Conservation (phyloP, 30 jellyfish, hydroid and myxozoan species). For the Cassiopea andromeda region DNA sequence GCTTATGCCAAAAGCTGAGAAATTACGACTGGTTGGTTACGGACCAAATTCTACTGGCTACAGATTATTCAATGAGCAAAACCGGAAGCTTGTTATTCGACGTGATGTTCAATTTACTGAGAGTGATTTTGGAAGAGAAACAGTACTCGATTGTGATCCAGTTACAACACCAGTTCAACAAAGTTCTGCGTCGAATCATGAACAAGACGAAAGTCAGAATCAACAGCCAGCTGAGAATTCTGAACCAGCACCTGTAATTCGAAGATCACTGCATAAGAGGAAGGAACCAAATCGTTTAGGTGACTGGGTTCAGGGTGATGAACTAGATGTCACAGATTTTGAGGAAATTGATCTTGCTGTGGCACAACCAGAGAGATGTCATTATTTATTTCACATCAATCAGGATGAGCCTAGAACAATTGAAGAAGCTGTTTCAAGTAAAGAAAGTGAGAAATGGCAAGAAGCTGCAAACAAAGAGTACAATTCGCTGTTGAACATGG, state of each 20-base stretch:
- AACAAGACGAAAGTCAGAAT: not conserved
- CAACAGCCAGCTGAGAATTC: not conserved
- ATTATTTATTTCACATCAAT: not conserved
- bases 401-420: not conserved
- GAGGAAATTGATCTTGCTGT: too few relatives aligned
- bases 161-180: not conserved
- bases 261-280: not conserved
- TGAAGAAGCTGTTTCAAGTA: conserved; percentile 11
- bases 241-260: not conserved
- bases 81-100: not conserved
- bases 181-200: not conserved
- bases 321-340: too few relatives aligned
- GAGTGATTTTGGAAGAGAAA: not conserved
- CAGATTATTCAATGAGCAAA: conserved; percentile 28
- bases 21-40: conserved; percentile 36
- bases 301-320: too few relatives aligned
- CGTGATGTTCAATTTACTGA: not conserved
- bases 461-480: conserved; percentile 47
- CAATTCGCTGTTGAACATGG: conserved; percentile 22
- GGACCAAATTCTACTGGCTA: conserved; percentile 36
- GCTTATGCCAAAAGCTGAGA: conserved; percentile 49
- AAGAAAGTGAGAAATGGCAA: conserved; percentile 40
- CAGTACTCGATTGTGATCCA: not conserved
- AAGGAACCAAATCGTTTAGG: not conserved
- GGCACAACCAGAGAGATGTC: too few relatives aligned